A percentile compares a stretch with the other conserved stretches of the same genome.
These are phyloP conservation scores for Poeciliopsis prolifica DNA, from an alignment of 2,113 vertebrate species.

Conservation along the genomic window DNA sequence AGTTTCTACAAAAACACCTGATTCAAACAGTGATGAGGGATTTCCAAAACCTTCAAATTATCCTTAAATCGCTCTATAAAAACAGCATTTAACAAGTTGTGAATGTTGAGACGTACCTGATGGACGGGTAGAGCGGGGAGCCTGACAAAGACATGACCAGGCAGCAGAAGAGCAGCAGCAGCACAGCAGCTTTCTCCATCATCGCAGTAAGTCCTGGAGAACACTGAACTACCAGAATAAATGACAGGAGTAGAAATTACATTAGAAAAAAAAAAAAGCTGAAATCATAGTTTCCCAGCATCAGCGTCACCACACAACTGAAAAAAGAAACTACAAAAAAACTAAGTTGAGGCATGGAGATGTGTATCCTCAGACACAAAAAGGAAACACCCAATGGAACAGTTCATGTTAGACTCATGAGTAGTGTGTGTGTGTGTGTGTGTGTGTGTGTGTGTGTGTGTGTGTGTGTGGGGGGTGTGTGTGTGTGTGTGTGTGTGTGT, in stretches of 20 bases:
- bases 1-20: neutral
- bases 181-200: slow-evolving; percentile 80
- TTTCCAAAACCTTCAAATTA: slow-evolving; percentile 12
- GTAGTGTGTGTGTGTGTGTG: neutral
- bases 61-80: neutral
- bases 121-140: slow-evolving; percentile 81
- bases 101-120: slow-evolving; percentile 82
- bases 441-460: neutral
- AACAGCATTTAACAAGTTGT: slow-evolving; percentile 5
- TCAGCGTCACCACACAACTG: slow-evolving; percentile 41
- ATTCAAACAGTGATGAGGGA: neutral
- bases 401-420: neutral
- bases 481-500: neutral
- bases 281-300: slow-evolving; percentile 56
- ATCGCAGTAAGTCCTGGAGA: slow-evolving; percentile 70
- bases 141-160: slow-evolving; percentile 81
- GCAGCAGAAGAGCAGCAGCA: slow-evolving; percentile 84
- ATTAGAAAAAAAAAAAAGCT: slow-evolving; percentile 52
- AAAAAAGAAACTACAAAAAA: slow-evolving; percentile 1
- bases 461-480: neutral
- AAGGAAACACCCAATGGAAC: neutral
- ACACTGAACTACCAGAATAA: slow-evolving; percentile 49
- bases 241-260: slow-evolving; percentile 61
- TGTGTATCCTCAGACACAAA: neutral
- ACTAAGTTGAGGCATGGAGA: slow-evolving; percentile 22